phyloP scores from a whole-genome alignment of 2,797 vertebrate genomes.

The Clarias platycephalus region DNA sequence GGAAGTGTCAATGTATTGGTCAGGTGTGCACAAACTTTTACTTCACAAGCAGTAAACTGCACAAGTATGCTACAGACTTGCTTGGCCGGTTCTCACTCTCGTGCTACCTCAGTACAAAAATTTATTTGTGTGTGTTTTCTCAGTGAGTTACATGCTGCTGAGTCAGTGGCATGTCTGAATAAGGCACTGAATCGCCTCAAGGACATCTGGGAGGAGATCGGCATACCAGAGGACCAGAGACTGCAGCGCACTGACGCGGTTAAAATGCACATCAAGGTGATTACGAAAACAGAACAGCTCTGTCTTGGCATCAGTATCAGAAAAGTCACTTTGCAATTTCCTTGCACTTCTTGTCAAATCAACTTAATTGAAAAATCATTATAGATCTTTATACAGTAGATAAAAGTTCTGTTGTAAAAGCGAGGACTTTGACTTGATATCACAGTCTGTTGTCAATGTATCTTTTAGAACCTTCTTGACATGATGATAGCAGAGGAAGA shows the following conservation, averaged over 20 bases:
- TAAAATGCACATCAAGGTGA: conserved; percentile 86
- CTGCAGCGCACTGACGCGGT: conserved; percentile 84
- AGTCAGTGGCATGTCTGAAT: conserved; percentile 85
- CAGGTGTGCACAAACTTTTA: neutral
- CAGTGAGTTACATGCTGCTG: conserved; percentile 86
- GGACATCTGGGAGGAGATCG: conserved; percentile 94
- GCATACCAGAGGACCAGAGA: conserved; percentile 90
- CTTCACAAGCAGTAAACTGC: neutral
- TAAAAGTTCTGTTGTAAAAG: no score
- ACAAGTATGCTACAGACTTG: neutral
- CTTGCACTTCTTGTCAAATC: no score
- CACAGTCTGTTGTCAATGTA: neutral
- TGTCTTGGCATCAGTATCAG: neutral
- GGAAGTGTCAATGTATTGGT: neutral
- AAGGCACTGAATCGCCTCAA: conserved; percentile 78
- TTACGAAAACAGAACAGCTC: conserved; percentile 22
- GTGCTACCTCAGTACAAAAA: neutral
- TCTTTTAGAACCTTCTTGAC: conserved; percentile 80
- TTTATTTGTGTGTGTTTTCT: conserved; percentile 21
- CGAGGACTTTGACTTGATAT: neutral
- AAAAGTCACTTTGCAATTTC: neutral
- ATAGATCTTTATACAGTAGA: no score
- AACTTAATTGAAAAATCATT: no score
- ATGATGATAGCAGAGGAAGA: conserved; percentile 92
- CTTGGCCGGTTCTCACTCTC: neutral